Base-by-base conservation (phyloP, 2,113 vertebrate genomes). In the Rhea americana region DNA sequence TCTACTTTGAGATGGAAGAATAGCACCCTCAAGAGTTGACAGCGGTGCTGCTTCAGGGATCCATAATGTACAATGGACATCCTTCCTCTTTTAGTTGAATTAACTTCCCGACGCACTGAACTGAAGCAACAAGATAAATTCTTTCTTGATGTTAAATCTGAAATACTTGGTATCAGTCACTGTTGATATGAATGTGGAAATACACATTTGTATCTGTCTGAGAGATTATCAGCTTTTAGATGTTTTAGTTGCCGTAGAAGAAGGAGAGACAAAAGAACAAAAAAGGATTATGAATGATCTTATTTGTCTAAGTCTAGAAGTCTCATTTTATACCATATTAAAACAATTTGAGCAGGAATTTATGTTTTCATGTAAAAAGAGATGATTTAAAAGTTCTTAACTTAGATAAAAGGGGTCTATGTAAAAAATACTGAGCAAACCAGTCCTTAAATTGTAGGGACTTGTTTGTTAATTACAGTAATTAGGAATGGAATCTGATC, bases 21-120 rank as follows among this genome's bases (percentile, higher is more conserved):
- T 22, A 96, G 96, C 96, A 96, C 96, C 96, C 96, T 97, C 96
- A 96, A 96, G 96, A 97, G 96, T 96, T 94, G 91, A 94, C 84
- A 91, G 75, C 1, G 39, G 81, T 1, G 11, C 82, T 91, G 82
- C 72, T 93, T 76, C 56, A 15, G 86, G 56, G 83, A 80, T 59
- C 71, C 79, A 6, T 3, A 28, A 43, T 8, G 3, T 28, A 43
- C 67, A 92, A n/a, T 81, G 70, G 3, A 4, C 59, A n/a, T 88
- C 94, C 81, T 94, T 91, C 75, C 68, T 87, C 88, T 84, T 85
- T 35, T 13, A 18, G 77, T n/a, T 51, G 56, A 65, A 45, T 77
- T 24, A 77, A n/a, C 32, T 77, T n/a, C 68, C 68, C 30, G 65
- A 12, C 10, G 80, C 45, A 21, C 5, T 26, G 5, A 48, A 43